Percentiles rank a stretch among this genome's conserved stretches.
Conservation (phyloP, 2,797 vertebrate genomes). For the Psittacula echo region DNA sequence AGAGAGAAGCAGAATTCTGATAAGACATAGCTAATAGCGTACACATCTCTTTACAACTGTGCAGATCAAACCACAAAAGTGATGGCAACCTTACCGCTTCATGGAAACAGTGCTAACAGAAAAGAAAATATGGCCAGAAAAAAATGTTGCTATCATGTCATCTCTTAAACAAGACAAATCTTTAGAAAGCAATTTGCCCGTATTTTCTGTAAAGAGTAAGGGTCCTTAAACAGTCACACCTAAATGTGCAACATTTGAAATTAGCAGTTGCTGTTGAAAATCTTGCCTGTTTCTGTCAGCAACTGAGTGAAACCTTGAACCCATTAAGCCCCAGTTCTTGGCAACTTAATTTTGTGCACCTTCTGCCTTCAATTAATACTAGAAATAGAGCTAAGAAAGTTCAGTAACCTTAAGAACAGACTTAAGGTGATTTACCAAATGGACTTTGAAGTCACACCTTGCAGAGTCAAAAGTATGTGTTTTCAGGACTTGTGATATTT, state of each 20-base stretch:
- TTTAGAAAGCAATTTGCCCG: neutral
- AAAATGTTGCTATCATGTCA: neutral
- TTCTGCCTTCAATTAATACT: neutral
- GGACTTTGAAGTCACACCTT: constrained; percentile 42
- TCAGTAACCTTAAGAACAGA: neutral
- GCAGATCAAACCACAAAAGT: neutral
- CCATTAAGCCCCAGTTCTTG: neutral
- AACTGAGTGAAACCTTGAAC: neutral
- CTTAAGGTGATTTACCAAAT: neutral
- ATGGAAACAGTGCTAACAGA: neutral
- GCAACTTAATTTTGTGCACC: neutral
- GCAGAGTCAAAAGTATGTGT: neutral
- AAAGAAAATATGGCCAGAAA: neutral
- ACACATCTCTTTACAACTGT: neutral
- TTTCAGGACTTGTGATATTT: constrained; percentile 19
- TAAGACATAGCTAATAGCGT: neutral
- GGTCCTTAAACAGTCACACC: neutral
- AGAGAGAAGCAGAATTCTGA: constrained; percentile 7
- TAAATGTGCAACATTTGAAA: neutral
- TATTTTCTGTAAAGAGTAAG: neutral
- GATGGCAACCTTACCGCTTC: neutral
- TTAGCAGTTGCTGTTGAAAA: neutral
- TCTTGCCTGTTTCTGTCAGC: neutral
- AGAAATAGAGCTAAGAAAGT: neutral
- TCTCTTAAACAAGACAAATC: neutral